Percentiles rank a stretch among this genome's conserved stretches.
These are phyloP conservation scores for Lindbergichthys nudifrons DNA, from an alignment of 2,797 vertebrate species.

Conservation along the genomic window DNA sequence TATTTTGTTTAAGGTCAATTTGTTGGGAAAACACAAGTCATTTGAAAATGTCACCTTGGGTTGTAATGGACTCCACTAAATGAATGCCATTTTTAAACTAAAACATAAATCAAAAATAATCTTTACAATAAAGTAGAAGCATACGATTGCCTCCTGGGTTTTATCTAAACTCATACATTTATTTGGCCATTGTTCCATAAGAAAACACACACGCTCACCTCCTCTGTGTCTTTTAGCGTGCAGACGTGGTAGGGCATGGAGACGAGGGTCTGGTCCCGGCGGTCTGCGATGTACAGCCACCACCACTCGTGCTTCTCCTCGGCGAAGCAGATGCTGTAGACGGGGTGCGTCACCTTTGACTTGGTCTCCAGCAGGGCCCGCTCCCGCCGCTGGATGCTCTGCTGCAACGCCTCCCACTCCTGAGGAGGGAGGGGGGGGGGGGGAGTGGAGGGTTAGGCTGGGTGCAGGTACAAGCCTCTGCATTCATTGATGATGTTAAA, in stretches of 20 bases:
- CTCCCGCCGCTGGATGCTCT: slow-evolving; percentile 97
- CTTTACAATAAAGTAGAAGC: background rate
- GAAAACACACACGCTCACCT: slow-evolving; percentile 84
- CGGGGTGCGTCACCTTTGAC: slow-evolving; percentile 97
- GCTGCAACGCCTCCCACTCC: slow-evolving; percentile 99
- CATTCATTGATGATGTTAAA: background rate
- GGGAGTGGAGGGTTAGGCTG: background rate
- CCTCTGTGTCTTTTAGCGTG: slow-evolving; percentile 96
- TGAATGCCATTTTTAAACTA: background rate
- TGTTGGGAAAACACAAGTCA: background rate
- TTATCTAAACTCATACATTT: background rate
- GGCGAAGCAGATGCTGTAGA: slow-evolving; percentile 96
- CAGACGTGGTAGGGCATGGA: slow-evolving; percentile 99
- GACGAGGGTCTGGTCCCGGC: slow-evolving; percentile 94
- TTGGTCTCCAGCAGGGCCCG: slow-evolving; percentile 98
- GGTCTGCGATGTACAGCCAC: slow-evolving; percentile 99
- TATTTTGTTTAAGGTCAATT: background rate
- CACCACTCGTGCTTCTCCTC: slow-evolving; percentile 99
- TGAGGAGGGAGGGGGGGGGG: slow-evolving; percentile 66
- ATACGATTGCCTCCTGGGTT: background rate
- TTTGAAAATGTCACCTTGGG: background rate
- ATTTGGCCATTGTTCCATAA: background rate
- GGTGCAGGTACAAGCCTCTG: background rate
- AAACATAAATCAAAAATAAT: background rate
- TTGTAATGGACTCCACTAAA: background rate